Evolutionary conservation across 1,140 invertebrate genomes (phyloP).

Genomic region (Drosophila lacertosa): DNA sequence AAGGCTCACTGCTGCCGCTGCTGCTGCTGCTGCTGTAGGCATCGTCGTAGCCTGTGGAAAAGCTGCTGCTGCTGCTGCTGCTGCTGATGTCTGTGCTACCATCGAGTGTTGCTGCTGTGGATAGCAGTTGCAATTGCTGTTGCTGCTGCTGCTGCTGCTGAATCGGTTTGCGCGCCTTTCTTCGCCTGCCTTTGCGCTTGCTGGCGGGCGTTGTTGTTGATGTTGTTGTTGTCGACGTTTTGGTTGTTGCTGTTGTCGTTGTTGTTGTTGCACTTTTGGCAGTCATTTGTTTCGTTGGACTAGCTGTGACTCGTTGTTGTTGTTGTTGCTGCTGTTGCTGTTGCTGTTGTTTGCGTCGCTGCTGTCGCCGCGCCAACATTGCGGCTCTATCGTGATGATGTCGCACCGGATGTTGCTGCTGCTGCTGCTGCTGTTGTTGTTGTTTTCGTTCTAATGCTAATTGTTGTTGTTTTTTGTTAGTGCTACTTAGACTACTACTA

Average conservation of each 20-base stretch:
- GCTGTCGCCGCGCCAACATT: conserved; percentile 66
- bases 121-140: conserved; percentile 28
- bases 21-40: conserved; percentile 43
- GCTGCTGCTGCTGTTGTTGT: conserved; percentile 54
- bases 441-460: conserved; percentile 64
- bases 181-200: conserved; percentile 73
- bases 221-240: conserved; percentile 54
- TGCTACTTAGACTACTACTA: conserved; percentile 82
- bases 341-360: conserved; percentile 67
- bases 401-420: conserved; percentile 75
- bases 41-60: conserved; percentile 38
- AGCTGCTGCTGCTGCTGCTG: conserved; percentile 39
- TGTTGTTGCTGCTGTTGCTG: conserved; percentile 52
- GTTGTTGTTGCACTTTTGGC: conserved; percentile 57
- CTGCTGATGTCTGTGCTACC: conserved; percentile 8
- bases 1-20: conserved; percentile 58
- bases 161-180: conserved; percentile 62
- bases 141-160: conserved; percentile 35
- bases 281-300: conserved; percentile 72
- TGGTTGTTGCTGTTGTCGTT: conserved; percentile 48
- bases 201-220: conserved; percentile 55
- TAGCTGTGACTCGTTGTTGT: conserved; percentile 72
- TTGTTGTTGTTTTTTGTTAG: conserved; percentile 70
- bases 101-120: conserved; percentile 28
- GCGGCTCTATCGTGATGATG: conserved; percentile 81